These are phyloP conservation scores for Dryobotodes eremita DNA, from an alignment of 2,888 invertebrate species.

Conservation along the genomic window DNA sequence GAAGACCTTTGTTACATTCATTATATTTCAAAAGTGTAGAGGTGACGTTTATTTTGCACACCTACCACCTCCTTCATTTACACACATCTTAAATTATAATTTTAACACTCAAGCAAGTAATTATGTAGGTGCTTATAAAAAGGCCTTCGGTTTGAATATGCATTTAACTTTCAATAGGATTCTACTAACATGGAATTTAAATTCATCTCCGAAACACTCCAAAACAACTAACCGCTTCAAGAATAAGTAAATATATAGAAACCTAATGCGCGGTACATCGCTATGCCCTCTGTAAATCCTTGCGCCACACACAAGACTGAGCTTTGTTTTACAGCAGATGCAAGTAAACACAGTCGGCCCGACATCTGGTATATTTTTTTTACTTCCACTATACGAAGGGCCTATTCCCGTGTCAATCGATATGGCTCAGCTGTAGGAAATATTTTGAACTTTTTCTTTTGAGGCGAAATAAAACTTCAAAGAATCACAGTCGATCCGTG, in stretches of 20 bases:
- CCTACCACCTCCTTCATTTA: neutral
- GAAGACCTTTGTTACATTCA: neutral
- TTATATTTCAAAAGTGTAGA: neutral
- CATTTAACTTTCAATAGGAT: neutral
- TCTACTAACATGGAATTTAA: constrained; percentile 6
- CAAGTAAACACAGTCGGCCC: constrained; percentile 85
- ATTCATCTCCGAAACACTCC: constrained; percentile 1
- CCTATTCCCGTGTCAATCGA: constrained; percentile 70
- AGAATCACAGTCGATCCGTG: constrained; percentile 20
- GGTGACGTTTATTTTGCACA: neutral
- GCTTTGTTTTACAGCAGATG: constrained; percentile 88
- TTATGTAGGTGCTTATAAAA: neutral
- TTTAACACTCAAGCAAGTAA: neutral
- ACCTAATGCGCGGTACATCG: constrained; percentile 34
- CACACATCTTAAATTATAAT: neutral
- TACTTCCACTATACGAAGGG: constrained; percentile 79
- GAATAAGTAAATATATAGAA: neutral
- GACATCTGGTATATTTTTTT: constrained; percentile 89
- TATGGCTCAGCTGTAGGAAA: constrained; percentile 47
- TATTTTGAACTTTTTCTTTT: constrained; percentile 39
- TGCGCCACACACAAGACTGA: constrained; percentile 78
- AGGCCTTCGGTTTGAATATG: neutral
- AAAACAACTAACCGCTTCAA: neutral
- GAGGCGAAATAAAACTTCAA: constrained; percentile 29
- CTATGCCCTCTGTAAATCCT: constrained; percentile 76